phyloP scores from a whole-genome alignment of 2,888 invertebrate genomes.

The Agrenia bidenticulata region DNA sequence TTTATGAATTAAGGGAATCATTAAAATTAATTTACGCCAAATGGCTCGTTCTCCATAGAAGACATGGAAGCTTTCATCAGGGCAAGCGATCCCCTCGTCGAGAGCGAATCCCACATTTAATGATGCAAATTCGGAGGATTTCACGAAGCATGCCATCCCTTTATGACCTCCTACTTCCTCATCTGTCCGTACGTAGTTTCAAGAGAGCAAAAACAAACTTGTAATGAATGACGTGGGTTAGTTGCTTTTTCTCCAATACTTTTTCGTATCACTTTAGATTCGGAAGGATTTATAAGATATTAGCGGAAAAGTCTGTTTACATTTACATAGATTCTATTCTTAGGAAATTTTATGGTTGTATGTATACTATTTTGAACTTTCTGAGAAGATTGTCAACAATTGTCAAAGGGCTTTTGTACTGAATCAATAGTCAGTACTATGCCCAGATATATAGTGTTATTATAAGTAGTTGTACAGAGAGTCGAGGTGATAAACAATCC shows the following conservation, averaged over 20 bases:
- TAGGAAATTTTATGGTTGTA: too few relatives aligned
- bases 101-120: constrained; percentile 81
- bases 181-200: constrained; percentile 69
- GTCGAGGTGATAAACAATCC: background rate
- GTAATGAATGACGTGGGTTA: too few relatives aligned
- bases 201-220: too few relatives aligned
- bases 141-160: constrained; percentile 77
- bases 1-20: too few relatives aligned
- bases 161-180: constrained; percentile 83
- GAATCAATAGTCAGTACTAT: too few relatives aligned
- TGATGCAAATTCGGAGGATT: constrained; percentile 69
- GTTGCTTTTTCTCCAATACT: too few relatives aligned
- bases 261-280: too few relatives aligned
- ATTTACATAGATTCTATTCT: too few relatives aligned
- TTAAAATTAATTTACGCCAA: constrained; percentile 69
- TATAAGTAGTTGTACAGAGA: background rate
- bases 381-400: constrained; percentile 8
- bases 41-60: constrained; percentile 76
- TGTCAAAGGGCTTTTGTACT: background rate
- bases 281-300: too few relatives aligned
- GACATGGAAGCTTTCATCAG: constrained; percentile 66
- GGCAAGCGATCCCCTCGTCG: constrained; percentile 82
- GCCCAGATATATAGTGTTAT: too few relatives aligned
- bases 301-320: too few relatives aligned
- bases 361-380: background rate